phyloP scores from a whole-genome alignment of 2,113 vertebrate genomes.

The Aegypius monachus region DNA sequence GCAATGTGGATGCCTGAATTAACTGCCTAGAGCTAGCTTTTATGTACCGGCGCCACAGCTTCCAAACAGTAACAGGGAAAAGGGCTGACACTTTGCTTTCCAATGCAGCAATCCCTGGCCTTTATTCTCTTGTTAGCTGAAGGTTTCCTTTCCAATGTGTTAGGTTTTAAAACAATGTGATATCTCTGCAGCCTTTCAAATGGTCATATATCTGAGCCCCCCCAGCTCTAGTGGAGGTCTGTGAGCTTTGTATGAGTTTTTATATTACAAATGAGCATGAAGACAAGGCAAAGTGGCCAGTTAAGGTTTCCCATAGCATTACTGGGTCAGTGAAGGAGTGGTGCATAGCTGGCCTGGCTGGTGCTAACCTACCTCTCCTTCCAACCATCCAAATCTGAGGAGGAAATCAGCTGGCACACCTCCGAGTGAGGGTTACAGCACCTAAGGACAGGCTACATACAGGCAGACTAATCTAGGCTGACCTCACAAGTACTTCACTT shows the following conservation, averaged over 20 bases:
- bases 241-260: background rate
- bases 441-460: background rate
- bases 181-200: background rate
- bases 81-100: background rate
- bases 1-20: background rate
- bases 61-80: background rate
- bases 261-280: background rate
- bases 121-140: background rate
- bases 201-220: background rate
- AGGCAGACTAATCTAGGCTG: background rate
- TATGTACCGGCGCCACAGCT: background rate
- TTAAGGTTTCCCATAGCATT: background rate
- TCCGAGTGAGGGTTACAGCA: background rate
- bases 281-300: background rate
- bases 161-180: background rate
- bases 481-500: background rate
- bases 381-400: background rate
- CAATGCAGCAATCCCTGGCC: background rate
- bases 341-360: background rate
- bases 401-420: background rate
- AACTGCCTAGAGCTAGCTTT: background rate
- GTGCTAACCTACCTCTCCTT: background rate
- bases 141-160: background rate
- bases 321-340: background rate
- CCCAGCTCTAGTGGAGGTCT: background rate